Conservation (phyloP, 2,113 vertebrate genomes). For the Ciconia boyciana region DNA sequence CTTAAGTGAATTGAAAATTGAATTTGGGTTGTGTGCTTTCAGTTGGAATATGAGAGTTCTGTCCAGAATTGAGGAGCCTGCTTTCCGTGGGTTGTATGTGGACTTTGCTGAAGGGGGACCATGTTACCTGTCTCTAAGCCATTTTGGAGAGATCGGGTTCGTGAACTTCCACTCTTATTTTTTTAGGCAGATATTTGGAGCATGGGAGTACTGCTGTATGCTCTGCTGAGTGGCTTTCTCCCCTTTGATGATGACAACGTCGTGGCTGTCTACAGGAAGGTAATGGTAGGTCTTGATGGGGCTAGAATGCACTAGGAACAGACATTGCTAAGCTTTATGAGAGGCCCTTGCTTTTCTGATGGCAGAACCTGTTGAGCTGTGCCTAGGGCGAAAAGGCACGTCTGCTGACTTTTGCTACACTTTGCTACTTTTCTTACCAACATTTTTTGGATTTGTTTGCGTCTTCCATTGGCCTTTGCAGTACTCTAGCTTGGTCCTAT, state of each 20-base stretch:
- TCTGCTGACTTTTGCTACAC: background rate
- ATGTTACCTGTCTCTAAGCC: background rate
- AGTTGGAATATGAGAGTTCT: background rate
- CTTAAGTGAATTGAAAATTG: background rate
- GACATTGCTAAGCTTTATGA: background rate
- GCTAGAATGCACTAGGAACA: background rate
- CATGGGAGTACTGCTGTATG: slow-evolving; percentile 94
- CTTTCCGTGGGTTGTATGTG: background rate
- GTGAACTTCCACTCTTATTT: background rate
- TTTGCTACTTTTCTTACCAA: background rate
- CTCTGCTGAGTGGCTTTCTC: slow-evolving; percentile 92
- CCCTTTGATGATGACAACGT: slow-evolving; percentile 95
- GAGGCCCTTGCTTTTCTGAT: background rate
- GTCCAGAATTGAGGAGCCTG: background rate
- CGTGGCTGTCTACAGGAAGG: slow-evolving; percentile 90
- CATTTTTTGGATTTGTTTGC: background rate
- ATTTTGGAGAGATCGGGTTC: background rate
- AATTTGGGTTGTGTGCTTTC: background rate
- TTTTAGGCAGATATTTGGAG: slow-evolving; percentile 96
- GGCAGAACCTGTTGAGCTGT: background rate
- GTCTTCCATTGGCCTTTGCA: fast-evolving
- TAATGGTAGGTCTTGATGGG: slow-evolving; percentile 75
- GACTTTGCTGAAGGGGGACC: background rate
- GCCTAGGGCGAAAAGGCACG: background rate
- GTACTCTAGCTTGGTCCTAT: background rate